These are phyloP conservation scores for Cosmorhoe ocellata DNA, from an alignment of 2,888 invertebrate genomes.

Conservation along the genomic window DNA sequence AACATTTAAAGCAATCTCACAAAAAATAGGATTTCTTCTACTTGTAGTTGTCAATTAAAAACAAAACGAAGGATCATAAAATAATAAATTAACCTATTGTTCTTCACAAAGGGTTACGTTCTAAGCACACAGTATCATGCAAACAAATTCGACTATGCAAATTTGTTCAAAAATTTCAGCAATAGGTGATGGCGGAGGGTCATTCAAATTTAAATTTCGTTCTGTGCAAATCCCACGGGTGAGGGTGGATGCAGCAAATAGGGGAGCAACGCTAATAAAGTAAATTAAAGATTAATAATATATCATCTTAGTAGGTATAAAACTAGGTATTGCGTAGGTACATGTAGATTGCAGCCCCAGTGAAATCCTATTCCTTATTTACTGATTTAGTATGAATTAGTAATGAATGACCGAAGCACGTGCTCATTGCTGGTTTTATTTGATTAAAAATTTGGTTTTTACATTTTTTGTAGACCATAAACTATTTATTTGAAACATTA, in stretches of 20 bases:
- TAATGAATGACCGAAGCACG: slow-evolving; percentile 33
- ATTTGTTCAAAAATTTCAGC: slow-evolving; percentile 54
- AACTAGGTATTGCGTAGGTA: slow-evolving; percentile 50
- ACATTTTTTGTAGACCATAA: background rate
- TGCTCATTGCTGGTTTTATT: background rate
- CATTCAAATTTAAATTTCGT: slow-evolving; percentile 81
- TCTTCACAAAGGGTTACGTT: slow-evolving; percentile 26
- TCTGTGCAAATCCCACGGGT: slow-evolving; percentile 68
- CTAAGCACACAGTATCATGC: slow-evolving; percentile 28
- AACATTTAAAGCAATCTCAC: too few relatives aligned
- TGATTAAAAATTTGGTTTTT: background rate
- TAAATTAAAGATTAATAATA: slow-evolving; percentile 83
- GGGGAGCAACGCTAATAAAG: slow-evolving; percentile 78
- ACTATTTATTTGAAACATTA: too few relatives aligned
- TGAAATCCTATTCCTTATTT: slow-evolving; percentile 46
- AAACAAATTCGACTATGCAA: slow-evolving; percentile 37
- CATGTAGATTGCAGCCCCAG: slow-evolving; percentile 60
- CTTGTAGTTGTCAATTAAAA: background rate
- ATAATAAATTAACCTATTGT: slow-evolving; percentile 27
- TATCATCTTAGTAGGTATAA: slow-evolving; percentile 76
- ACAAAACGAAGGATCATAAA: background rate
- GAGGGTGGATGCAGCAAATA: slow-evolving; percentile 54
- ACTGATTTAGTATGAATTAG: slow-evolving; percentile 52
- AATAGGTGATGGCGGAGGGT: slow-evolving; percentile 62
- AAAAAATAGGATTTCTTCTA: too few relatives aligned